Evolutionary conservation across 2,113 vertebrate genomes (phyloP).

Genomic region (Garra rufa): DNA sequence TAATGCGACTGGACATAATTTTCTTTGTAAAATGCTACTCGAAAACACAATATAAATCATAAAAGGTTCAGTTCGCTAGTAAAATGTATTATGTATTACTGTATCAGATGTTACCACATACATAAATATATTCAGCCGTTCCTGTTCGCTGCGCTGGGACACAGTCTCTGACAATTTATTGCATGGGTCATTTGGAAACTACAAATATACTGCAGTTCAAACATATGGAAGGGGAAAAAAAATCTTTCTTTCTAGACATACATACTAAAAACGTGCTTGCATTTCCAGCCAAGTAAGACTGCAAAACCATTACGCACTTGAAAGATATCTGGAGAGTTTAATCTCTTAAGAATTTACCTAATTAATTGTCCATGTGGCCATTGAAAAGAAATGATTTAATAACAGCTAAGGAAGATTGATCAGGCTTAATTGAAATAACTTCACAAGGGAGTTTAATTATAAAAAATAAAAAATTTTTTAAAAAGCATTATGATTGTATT

Average conservation of each 20-base stretch:
- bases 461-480: neutral
- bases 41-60: slow-evolving; percentile 18
- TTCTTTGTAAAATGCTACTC: neutral
- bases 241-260: neutral
- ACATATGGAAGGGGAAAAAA: neutral
- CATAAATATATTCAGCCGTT: slow-evolving; percentile 22
- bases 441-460: neutral
- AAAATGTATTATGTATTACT: neutral
- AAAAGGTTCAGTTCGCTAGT: neutral
- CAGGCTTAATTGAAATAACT: neutral
- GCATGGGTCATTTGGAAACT: slow-evolving; percentile 20
- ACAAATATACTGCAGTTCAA: neutral
- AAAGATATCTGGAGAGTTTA: neutral
- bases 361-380: slow-evolving; percentile 27
- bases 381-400: neutral
- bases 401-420: slow-evolving; percentile 13
- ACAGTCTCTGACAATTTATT: slow-evolving; percentile 17
- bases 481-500: neutral
- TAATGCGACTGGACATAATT: neutral
- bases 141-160: neutral
- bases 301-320: neutral
- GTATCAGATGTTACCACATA: slow-evolving; percentile 10
- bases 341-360: slow-evolving; percentile 1
- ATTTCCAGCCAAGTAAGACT: neutral
- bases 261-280: neutral